Conservation (phyloP, 2,113 vertebrate species). For the Calidris pugnax region DNA sequence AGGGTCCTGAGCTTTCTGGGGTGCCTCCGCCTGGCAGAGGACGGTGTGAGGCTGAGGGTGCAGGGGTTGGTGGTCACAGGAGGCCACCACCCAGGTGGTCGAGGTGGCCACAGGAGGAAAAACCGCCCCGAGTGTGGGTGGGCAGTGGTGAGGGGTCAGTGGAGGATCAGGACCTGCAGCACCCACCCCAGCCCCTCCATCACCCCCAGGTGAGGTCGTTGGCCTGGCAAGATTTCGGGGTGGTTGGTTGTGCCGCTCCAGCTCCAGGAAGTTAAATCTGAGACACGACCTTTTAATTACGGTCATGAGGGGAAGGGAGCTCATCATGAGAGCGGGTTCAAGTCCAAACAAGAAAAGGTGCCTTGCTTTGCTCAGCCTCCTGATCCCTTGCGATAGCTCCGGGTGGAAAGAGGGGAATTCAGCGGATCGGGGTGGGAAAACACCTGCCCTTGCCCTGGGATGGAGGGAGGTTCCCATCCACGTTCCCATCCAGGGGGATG, state of each 20-base stretch:
- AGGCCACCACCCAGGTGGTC: too few species aligned
- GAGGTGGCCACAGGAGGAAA: not conserved
- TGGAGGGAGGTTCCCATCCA: not conserved
- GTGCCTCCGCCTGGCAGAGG: not conserved
- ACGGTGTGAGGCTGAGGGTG: fast-evolving
- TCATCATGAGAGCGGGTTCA: not conserved
- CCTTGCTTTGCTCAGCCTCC: not conserved
- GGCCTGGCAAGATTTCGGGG: not conserved
- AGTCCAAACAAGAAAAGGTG: not conserved
- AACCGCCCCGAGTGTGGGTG: fast-evolving
- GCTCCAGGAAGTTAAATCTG: not conserved
- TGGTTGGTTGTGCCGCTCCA: not conserved
- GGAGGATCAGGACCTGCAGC: not conserved
- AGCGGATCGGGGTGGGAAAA: not conserved
- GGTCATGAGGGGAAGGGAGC: not conserved
- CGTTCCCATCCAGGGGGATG: not conserved
- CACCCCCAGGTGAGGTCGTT: fast-evolving
- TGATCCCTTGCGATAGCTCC: not conserved
- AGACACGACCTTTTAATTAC: not conserved
- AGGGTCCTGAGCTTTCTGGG: not conserved
- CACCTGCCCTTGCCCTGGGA: not conserved
- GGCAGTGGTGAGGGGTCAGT: not conserved
- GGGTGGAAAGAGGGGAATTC: not conserved
- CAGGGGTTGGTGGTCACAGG: not conserved
- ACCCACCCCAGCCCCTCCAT: fast-evolving